Conservation (phyloP, 1,140 invertebrate species). For the Apis dorsata region DNA sequence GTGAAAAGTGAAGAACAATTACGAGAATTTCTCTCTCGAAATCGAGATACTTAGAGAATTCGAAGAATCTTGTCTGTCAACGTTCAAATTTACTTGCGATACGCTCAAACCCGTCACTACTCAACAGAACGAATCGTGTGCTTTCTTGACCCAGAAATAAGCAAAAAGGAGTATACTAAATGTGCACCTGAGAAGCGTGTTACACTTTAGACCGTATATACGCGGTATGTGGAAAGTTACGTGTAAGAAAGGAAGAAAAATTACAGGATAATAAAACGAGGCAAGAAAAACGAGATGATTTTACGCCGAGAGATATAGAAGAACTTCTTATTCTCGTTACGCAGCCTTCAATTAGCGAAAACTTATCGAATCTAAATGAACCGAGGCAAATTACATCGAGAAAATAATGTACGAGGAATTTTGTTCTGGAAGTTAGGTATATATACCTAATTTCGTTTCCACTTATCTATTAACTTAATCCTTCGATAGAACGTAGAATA, state of each 20-base stretch:
- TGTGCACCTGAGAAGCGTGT: background rate
- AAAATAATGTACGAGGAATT: background rate
- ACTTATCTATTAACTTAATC: background rate
- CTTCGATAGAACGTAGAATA: background rate
- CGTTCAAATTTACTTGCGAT: too few relatives aligned
- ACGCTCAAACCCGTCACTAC: too few relatives aligned
- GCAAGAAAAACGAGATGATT: background rate
- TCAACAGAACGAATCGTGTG: background rate
- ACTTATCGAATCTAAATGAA: slow-evolving; percentile 22
- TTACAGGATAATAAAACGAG: background rate
- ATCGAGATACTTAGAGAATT: too few relatives aligned
- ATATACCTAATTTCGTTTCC: background rate
- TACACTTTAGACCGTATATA: background rate
- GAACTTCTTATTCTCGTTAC: background rate
- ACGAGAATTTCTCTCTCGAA: too few relatives aligned
- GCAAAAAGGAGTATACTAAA: background rate
- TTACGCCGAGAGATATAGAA: background rate
- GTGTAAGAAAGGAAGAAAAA: background rate
- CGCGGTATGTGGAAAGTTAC: background rate
- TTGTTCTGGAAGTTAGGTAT: background rate
- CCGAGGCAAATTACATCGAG: background rate
- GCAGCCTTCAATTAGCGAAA: slow-evolving; percentile 26
- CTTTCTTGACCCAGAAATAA: slow-evolving; percentile 10
- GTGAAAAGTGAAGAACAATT: too few relatives aligned
- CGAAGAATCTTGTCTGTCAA: too few relatives aligned